Evolutionary conservation across 2,888 invertebrate species (phyloP).

Genomic region (Epistrophella euchroma): DNA sequence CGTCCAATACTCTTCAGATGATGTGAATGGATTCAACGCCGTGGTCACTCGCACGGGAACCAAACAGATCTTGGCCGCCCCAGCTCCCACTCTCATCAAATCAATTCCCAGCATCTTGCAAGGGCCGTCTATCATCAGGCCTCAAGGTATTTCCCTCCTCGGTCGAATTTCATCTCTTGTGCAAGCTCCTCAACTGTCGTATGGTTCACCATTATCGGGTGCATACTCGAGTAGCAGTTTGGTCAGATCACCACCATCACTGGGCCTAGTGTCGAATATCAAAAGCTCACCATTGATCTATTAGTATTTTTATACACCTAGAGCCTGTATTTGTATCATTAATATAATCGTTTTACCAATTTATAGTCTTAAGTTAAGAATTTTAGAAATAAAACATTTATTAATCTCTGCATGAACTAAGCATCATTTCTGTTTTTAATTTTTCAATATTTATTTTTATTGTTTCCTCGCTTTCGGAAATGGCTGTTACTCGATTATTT

Average conservation of each 20-base stretch:
- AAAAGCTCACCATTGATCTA: constrained; percentile 3
- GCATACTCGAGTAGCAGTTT: constrained; percentile 57
- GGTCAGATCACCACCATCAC: constrained; percentile 37
- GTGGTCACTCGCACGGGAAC: constrained; percentile 83
- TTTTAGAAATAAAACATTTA: no score
- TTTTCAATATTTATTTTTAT: no score
- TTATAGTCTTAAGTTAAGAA: no score
- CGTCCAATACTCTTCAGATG: constrained; percentile 84
- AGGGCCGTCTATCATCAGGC: background rate
- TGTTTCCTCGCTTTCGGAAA: no score
- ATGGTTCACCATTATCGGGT: constrained; percentile 34
- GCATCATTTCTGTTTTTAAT: no score
- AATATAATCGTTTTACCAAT: no score
- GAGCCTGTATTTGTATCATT: background rate
- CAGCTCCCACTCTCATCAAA: constrained; percentile 48
- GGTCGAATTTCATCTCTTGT: constrained; percentile 19
- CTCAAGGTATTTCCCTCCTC: background rate
- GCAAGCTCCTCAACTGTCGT: constrained; percentile 32
- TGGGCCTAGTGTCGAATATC: constrained; percentile 22
- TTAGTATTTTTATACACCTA: background rate
- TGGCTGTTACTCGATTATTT: no score
- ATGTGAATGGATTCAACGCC: constrained; percentile 84
- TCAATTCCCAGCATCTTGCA: constrained; percentile 9
- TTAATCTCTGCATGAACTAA: no score
- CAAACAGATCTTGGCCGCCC: constrained; percentile 51